These are phyloP conservation scores for Pleuronectes platessa DNA, from an alignment of 2,113 vertebrate species.

Conservation along the genomic window DNA sequence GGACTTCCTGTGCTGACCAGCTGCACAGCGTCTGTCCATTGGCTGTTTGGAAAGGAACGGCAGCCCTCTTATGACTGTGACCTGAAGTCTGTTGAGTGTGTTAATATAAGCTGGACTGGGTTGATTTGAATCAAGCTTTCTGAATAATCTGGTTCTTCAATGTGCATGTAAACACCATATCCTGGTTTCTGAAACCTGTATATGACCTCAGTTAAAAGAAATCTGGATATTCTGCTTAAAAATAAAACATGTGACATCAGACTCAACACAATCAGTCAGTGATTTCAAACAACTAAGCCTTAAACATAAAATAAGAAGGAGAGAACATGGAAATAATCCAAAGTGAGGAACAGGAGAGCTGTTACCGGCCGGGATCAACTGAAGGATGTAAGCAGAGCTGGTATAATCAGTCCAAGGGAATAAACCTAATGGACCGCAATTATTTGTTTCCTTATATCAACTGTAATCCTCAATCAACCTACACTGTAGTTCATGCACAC, in stretches of 20 bases:
- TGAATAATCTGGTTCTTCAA: neutral
- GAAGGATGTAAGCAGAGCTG: slow-evolving; percentile 8
- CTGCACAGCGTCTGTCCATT: slow-evolving; percentile 44
- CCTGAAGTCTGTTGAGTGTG: neutral
- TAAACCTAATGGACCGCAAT: slow-evolving; percentile 67
- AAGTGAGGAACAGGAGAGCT: neutral
- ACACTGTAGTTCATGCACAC: slow-evolving; percentile 54
- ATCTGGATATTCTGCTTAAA: too few relatives aligned
- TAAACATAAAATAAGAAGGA: too few relatives aligned
- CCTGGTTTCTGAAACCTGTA: too few relatives aligned
- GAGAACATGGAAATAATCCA: too few relatives aligned
- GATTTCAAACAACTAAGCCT: too few relatives aligned
- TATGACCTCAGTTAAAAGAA: too few relatives aligned
- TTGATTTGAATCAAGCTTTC: too few relatives aligned
- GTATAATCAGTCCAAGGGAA: slow-evolving; percentile 62
- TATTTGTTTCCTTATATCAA: slow-evolving; percentile 79
- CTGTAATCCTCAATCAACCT: slow-evolving; percentile 74
- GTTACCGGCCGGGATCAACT: neutral
- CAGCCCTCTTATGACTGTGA: slow-evolving; percentile 16
- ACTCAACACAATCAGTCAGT: too few relatives aligned
- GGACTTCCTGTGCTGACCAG: slow-evolving; percentile 58
- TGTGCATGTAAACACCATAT: too few relatives aligned
- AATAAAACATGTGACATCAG: too few relatives aligned
- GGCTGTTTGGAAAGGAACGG: slow-evolving; percentile 8
- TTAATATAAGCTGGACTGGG: neutral